A percentile compares a stretch with the other conserved stretches of the same genome.
Evolutionary conservation across 2,888 invertebrate genomes (phyloP).

Genomic region (Atethmia centrago): DNA sequence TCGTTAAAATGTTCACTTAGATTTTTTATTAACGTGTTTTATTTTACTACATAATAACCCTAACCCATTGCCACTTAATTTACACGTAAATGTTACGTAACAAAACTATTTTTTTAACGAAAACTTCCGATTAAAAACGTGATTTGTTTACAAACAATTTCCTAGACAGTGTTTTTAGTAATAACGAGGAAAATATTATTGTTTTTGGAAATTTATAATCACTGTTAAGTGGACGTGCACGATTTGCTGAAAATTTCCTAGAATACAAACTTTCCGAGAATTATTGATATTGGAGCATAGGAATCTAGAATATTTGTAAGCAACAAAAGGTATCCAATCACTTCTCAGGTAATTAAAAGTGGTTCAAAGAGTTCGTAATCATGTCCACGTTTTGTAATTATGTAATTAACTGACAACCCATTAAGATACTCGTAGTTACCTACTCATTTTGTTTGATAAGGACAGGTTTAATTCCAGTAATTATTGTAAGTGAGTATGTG

Average conservation of each 20-base stretch:
- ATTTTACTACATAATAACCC: constrained; percentile 6
- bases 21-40: neutral
- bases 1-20: neutral
- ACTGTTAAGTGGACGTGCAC: neutral
- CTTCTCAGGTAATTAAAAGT: constrained; percentile 16
- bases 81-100: constrained; percentile 5
- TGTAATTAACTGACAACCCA: constrained; percentile 40
- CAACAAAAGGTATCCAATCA: constrained; percentile 23
- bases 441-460: constrained; percentile 56
- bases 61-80: constrained; percentile 20
- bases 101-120: neutral
- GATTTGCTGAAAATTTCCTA: neutral
- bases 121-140: neutral
- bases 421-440: constrained; percentile 43
- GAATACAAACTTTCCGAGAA: constrained; percentile 12
- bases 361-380: constrained; percentile 29
- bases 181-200: constrained; percentile 19
- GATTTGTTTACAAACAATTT: constrained; percentile 26
- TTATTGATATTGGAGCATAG: neutral
- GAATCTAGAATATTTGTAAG: constrained; percentile 2
- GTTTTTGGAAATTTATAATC: neutral
- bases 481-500: constrained; percentile 45
- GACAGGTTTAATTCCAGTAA: constrained; percentile 41
- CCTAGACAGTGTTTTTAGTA: constrained; percentile 6
- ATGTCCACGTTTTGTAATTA: constrained; percentile 30